Percentiles rank a stretch among this genome's conserved stretches.
These are phyloP conservation scores for Caenorhabditis tropicalis DNA, from an alignment of 1,140 invertebrate species.

Conservation along the genomic window DNA sequence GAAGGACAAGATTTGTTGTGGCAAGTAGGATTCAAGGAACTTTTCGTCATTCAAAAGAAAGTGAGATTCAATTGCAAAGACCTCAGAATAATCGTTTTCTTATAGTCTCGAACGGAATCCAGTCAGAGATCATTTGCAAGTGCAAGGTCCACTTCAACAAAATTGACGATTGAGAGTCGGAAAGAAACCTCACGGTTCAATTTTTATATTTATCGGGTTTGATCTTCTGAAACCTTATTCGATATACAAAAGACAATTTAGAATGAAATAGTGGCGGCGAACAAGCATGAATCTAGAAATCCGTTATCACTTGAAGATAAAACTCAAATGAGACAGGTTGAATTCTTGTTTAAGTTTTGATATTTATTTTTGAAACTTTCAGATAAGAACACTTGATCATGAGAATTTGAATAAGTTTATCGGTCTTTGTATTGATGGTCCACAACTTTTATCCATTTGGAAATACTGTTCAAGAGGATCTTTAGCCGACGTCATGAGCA, in stretches of 20 bases:
- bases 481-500: background rate
- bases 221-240: too few relatives aligned
- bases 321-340: background rate
- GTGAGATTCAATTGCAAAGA: background rate
- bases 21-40: conserved; percentile 24
- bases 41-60: background rate
- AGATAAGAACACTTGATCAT: background rate
- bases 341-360: background rate
- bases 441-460: conserved; percentile 54
- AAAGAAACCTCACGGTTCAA: background rate
- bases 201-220: background rate
- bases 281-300: conserved; percentile 73
- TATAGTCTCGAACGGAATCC: background rate
- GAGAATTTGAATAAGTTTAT: conserved; percentile 64
- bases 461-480: conserved; percentile 48
- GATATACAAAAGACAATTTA: background rate
- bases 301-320: conserved; percentile 75
- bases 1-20: conserved; percentile 23
- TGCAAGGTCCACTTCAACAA: background rate
- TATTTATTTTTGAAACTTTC: background rate
- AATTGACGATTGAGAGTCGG: background rate
- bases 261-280: background rate
- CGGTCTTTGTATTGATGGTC: conserved; percentile 61
- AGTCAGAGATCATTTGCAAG: background rate
- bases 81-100: background rate